phyloP scores from a whole-genome alignment of 2,797 vertebrate species.

The Ispidina picta region DNA sequence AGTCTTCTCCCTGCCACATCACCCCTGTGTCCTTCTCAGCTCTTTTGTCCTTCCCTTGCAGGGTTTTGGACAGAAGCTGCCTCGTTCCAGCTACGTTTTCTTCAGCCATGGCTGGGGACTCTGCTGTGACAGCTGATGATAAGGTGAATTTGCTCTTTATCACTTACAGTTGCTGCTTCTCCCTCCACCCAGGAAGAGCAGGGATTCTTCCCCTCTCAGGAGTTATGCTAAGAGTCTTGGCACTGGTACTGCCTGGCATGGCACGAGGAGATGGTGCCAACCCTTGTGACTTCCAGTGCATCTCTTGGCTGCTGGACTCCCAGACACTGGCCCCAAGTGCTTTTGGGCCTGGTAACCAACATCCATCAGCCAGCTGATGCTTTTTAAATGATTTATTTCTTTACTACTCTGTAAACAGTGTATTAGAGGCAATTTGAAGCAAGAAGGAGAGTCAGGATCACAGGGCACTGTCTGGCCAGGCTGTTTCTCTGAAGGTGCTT shows the following conservation, averaged over 20 bases:
- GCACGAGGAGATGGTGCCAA: background rate
- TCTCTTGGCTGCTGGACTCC: background rate
- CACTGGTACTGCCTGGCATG: background rate
- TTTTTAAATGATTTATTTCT: background rate
- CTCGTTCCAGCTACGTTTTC: background rate
- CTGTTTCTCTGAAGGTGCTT: background rate
- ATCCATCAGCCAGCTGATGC: background rate
- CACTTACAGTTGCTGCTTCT: background rate
- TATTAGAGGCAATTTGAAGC: background rate
- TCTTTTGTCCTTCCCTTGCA: background rate
- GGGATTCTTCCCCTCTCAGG: constrained; percentile 11
- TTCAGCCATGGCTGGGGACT: background rate
- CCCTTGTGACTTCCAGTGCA: background rate
- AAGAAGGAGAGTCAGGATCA: background rate
- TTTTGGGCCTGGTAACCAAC: background rate
- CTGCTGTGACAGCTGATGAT: background rate
- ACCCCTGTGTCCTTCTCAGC: background rate
- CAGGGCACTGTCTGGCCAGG: background rate
- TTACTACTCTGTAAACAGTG: background rate
- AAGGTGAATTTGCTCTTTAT: constrained; percentile 9
- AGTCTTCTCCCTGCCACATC: background rate
- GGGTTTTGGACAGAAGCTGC: background rate
- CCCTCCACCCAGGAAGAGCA: background rate
- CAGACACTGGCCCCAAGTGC: background rate
- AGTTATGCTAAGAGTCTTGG: background rate